Evolutionary conservation across 1,140 invertebrate species (phyloP).

Genomic region (Solenopsis fugax): DNA sequence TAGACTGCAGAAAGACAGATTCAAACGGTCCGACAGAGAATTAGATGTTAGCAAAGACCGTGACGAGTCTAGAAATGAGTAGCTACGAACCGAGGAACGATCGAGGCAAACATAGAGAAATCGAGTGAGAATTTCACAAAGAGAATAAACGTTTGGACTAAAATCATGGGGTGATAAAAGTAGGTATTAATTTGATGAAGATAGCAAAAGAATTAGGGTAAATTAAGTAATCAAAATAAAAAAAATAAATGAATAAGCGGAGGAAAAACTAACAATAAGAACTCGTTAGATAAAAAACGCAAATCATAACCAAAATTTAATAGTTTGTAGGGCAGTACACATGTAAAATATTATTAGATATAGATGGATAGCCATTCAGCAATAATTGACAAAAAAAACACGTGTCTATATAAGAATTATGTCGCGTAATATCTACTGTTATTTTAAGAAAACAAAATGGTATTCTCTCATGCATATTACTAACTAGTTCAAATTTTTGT

Average conservation of each 20-base stretch:
- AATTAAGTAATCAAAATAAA: background rate
- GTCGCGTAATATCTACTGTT: no score
- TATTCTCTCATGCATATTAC: no score
- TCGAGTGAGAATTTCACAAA: background rate
- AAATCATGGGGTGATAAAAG: background rate
- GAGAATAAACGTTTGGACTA: background rate
- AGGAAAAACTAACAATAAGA: background rate
- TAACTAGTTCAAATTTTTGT: no score
- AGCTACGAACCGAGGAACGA: background rate
- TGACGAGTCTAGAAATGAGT: conserved; percentile 27
- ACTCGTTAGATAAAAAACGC: no score
- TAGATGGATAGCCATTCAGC: no score
- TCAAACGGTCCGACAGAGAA: conserved; percentile 9
- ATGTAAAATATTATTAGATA: no score
- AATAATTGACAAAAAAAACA: no score
- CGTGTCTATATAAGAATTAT: no score
- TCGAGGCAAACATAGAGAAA: background rate
- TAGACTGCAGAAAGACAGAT: conserved; percentile 6
- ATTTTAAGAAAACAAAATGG: no score
- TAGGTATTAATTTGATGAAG: background rate
- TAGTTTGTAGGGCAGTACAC: no score
- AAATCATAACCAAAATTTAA: no score
- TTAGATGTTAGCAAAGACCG: conserved; percentile 11
- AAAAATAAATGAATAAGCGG: background rate
- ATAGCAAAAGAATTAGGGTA: background rate